Base-by-base conservation (phyloP, 2,113 vertebrate genomes). In the Dinomys branickii region DNA sequence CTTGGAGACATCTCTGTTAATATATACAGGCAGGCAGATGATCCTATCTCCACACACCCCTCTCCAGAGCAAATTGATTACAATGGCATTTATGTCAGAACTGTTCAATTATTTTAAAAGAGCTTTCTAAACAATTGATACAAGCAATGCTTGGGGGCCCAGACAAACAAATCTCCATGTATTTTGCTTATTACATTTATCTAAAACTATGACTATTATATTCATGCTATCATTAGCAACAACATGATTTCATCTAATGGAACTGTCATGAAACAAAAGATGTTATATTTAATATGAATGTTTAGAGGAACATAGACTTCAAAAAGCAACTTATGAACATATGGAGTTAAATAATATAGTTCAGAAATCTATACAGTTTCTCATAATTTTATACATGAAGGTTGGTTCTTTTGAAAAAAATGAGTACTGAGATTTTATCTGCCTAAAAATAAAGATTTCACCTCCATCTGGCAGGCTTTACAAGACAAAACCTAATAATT, bases 401-500 rank as follows among this genome's bases (percentile, higher is more conserved):
- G 12, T 91, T 88, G 5, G 24, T 75, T 54, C 10, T 96, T 96
- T 92, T 85, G 47, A 87, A 84, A 35, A 35, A 87, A 81, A 38
- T 88, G 56, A 83, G 54, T 85, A 14, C n/a, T 90, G 82, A 94
- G 50, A 85, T 84, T 88, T 35, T 69, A 30, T 90, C 41, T 71
- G 11, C 81, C 87, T 90, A 69, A 86, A 95, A 96, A 89, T 59
- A 56, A 91, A 85, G 14, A 19, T 82, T 88, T 82, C 20, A 54
- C 24, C 38, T 92, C 14, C 41, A 61, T 73, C 41, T 92, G 77
- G 19, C 38, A 92, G 8, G 20, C 17, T 86, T 96, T 81, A 73
- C 38, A 92, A 52, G 81, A 77, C 7, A 82, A 92, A 91, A 16
- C n/a, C 75, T 92, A 30, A 59, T 47, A 20, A 6, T 69, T 77